A percentile compares a stretch with the other conserved stretches of the same genome.
Conservation (phyloP, 2,797 vertebrate genomes). For the Pelochelys cantorii region DNA sequence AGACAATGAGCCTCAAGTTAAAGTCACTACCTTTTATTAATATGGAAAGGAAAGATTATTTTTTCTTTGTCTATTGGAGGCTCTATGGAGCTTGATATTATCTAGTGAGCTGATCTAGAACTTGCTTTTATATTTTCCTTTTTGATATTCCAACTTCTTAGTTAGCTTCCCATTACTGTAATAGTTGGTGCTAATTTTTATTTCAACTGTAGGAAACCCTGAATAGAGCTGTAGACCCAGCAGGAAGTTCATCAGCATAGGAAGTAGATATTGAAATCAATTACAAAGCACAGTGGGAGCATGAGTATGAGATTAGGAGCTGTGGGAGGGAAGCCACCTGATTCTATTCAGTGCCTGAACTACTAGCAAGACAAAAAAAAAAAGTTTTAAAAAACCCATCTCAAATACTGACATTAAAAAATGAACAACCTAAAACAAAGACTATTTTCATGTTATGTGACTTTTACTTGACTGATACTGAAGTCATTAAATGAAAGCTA, state of each 20-base stretch:
- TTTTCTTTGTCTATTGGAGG: too few relatives aligned
- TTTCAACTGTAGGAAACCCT: constrained; percentile 45
- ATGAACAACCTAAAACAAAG: constrained; percentile 52
- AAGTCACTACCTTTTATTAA: constrained; percentile 24
- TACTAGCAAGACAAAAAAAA: constrained; percentile 46
- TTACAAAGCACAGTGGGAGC: constrained; percentile 64
- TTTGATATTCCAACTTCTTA: constrained; percentile 21
- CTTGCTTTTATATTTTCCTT: constrained; percentile 27
- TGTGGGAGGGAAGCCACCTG: constrained; percentile 68
- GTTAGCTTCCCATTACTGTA: constrained; percentile 32
- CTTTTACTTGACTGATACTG: background rate
- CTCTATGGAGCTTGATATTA: background rate
- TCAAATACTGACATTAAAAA: constrained; percentile 18
- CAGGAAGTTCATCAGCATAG: constrained; percentile 67
- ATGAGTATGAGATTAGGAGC: constrained; percentile 63
- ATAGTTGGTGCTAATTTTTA: constrained; percentile 41
- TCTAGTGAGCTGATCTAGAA: constrained; percentile 42
- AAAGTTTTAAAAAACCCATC: constrained; percentile 53
- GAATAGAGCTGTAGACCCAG: constrained; percentile 55
- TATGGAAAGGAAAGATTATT: constrained; percentile 11
- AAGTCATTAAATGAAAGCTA: constrained; percentile 41
- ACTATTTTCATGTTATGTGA: fast-evolving
- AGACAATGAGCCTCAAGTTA: constrained; percentile 10
- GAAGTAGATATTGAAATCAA: constrained; percentile 54
- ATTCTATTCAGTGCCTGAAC: constrained; percentile 65